phyloP scores from a whole-genome alignment of 92 coral and sea anemone genomes.

The Porites divaricata region DNA sequence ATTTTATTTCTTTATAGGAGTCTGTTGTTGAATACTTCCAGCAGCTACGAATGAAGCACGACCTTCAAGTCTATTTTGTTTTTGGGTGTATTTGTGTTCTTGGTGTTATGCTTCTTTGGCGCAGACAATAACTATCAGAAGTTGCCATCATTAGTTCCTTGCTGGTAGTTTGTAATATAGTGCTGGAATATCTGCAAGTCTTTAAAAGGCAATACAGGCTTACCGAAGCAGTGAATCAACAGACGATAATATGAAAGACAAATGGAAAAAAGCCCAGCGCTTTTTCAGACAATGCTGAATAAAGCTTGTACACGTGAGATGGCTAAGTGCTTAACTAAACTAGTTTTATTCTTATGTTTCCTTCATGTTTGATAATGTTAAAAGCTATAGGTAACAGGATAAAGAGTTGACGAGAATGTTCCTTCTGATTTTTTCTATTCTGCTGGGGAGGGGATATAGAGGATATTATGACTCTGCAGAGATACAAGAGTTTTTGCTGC shows the following conservation, averaged over 20 bases:
- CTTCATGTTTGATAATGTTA: neutral
- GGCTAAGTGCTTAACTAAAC: neutral
- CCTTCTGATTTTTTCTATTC: neutral
- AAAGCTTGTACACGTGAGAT: neutral
- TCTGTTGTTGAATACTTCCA: slow-evolving; percentile 69
- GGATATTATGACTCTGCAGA: neutral
- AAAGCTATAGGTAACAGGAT: neutral
- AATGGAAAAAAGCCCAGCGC: neutral
- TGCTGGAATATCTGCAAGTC: neutral
- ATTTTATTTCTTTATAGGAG: slow-evolving; percentile 56
- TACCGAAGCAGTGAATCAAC: neutral
- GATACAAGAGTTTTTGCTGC: too few species aligned
- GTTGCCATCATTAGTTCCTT: neutral
- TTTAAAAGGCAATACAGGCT: neutral
- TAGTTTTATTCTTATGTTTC: slow-evolving; percentile 20
- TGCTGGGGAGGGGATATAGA: neutral
- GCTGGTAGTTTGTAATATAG: slow-evolving; percentile 8
- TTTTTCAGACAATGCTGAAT: neutral
- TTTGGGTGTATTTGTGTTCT: slow-evolving; percentile 70
- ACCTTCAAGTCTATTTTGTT: slow-evolving; percentile 69
- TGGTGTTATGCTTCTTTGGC: slow-evolving; percentile 71
- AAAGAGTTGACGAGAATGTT: neutral
- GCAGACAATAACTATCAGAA: slow-evolving; percentile 39
- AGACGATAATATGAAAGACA: neutral
- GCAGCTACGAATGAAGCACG: slow-evolving; percentile 55